Base-by-base conservation (phyloP, 2,113 vertebrate genomes). In the Paedocypris sp. region DNA sequence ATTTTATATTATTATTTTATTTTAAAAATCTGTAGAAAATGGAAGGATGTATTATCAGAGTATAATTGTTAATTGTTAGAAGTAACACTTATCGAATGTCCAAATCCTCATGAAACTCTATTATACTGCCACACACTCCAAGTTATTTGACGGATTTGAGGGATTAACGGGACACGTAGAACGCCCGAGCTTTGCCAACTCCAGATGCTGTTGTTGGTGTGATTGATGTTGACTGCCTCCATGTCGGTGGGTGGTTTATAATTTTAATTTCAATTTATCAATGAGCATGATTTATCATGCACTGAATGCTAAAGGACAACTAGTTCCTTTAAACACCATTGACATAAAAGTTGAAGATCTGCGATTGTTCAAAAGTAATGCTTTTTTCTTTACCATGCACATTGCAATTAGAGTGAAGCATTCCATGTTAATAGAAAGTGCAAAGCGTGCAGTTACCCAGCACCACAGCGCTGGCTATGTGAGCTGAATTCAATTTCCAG, bases 91-190 rank as follows among this genome's bases (percentile, higher is more conserved):
- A n/a, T 49, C 31, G 35, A 65, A 31, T 70, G 60, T 66, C 61
- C 45, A 66, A 68, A 62, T 29, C 69, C 76, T 76, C 73, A 72
- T 66, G 70, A 66, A 15, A 63, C 61, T 68, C 61, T 38, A 78
- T 80, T 80, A 75, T 72, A 71, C 71, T 73, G 60, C 66, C 58
- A 77, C 77, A 84, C 75, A 79, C 75, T 58, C 64, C 29, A 71
- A 80, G 69, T 77, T 78, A n/a, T n/a, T 76, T 68, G 60, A 9
- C 53, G 76, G 39, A 69, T 75, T 79, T 78, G 73, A 75, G 71
- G 80, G 77, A 82, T 86, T 84, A 80, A 62, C 36, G 61, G 52
- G 45, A 68, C 62, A 60, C 50, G 65, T 57, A 71, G 52, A 45
- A 75, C 66, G 70, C 64, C 12, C 49, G 63, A 60, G 61, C 65